A percentile compares a stretch with the other conserved stretches of the same genome.
Conservation (phyloP, 2,797 vertebrate species). For the Zenarchopterus dispar region DNA sequence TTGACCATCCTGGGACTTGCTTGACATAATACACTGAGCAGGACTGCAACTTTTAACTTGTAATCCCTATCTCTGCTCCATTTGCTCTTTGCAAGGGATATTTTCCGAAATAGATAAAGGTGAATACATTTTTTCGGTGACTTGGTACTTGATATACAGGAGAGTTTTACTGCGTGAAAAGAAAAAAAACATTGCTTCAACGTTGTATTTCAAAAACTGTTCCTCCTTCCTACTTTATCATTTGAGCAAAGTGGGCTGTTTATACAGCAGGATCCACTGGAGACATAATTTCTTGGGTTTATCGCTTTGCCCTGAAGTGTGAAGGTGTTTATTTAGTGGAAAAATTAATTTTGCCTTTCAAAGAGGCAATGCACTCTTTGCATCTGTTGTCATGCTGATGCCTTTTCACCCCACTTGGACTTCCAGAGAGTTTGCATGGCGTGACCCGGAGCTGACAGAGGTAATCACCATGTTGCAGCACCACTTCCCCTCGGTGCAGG, state of each 20-base stretch:
- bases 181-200: no score
- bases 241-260: constrained; percentile 28
- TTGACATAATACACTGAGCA: constrained; percentile 7
- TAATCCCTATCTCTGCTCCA: background rate
- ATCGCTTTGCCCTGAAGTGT: constrained; percentile 28
- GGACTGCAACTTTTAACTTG: no score
- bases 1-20: background rate
- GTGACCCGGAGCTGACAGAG: constrained; percentile 93
- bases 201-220: background rate
- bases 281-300: constrained; percentile 48
- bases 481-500: constrained; percentile 97
- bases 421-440: constrained; percentile 96
- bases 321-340: constrained; percentile 10
- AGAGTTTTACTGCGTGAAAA: constrained; percentile 1
- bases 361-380: background rate
- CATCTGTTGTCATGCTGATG: constrained; percentile 30
- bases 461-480: constrained; percentile 99
- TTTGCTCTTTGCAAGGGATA: background rate
- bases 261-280: constrained; percentile 33
- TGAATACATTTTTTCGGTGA: background rate
- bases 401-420: constrained; percentile 36
- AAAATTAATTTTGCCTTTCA: constrained; percentile 8
- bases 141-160: background rate
- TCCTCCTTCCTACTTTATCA: background rate
- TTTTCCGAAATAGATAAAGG: background rate